Evolutionary conservation across 2,797 vertebrate species (phyloP).

Genomic region (Alosa sapidissima): DNA sequence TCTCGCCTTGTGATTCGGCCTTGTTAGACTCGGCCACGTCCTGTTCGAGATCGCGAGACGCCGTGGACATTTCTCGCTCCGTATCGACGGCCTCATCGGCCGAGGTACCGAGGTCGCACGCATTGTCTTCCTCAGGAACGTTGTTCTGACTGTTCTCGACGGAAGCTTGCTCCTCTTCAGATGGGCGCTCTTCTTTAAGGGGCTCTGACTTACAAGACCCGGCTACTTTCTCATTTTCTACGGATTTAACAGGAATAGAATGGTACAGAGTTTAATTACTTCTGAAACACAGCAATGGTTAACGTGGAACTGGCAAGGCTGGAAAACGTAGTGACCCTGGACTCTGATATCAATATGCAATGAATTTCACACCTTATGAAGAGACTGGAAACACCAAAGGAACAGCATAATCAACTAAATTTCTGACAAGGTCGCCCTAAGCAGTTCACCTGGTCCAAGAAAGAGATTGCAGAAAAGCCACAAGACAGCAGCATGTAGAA

Average conservation of each 20-base stretch:
- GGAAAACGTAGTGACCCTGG: slow-evolving; percentile 81
- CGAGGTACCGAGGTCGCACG: slow-evolving; percentile 72
- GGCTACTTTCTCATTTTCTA: slow-evolving; percentile 99
- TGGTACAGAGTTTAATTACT: slow-evolving; percentile 99
- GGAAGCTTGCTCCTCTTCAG: slow-evolving; percentile 85
- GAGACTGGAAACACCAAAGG: slow-evolving; percentile 83
- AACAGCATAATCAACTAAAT: slow-evolving; percentile 55
- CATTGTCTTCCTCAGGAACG: slow-evolving; percentile 83
- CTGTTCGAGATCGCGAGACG: slow-evolving; percentile 68
- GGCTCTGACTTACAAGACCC: slow-evolving; percentile 99
- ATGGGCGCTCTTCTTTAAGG: slow-evolving; percentile 91
- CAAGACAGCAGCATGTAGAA: not conserved
- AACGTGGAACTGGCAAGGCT: slow-evolving; percentile 91
- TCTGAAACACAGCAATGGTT: slow-evolving; percentile 97
- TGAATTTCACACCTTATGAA: slow-evolving; percentile 66
- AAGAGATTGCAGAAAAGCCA: slow-evolving; percentile 59
- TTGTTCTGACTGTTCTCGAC: slow-evolving; percentile 77
- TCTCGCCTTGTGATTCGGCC: slow-evolving; percentile 68
- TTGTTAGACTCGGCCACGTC: slow-evolving; percentile 78
- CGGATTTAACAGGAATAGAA: slow-evolving; percentile 99
- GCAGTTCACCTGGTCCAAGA: slow-evolving; percentile 74
- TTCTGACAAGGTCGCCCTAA: slow-evolving; percentile 47
- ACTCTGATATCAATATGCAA: slow-evolving; percentile 81
- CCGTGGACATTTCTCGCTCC: slow-evolving; percentile 68
- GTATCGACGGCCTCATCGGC: slow-evolving; percentile 80